Evolutionary conservation across 2,888 invertebrate species (phyloP), one percentile per base, ranked within the genome.

Genomic region (Thecocarcelia acutangulata): DNA sequence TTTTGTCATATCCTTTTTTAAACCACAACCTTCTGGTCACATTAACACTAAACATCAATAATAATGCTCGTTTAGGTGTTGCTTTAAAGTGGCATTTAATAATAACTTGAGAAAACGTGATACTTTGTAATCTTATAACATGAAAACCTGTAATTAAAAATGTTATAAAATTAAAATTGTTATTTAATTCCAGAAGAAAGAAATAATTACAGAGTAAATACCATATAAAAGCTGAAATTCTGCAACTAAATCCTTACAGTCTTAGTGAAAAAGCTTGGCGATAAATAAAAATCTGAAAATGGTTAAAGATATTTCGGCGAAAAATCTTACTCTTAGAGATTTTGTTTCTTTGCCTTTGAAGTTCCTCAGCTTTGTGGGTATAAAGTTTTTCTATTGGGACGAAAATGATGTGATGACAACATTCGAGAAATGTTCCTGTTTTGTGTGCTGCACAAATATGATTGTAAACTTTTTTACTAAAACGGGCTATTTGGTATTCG

Each of bases 351-450:
- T 69, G 40, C 79, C 79, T 6, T 54, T 80, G 5, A 24, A 44
- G 11, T 68, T 63, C 11, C 74, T 69, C 42, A 58, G 48, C 1
- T 1, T n/a, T 1, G 68, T 58, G 13, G 80, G 80, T 19, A 70
- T 80, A 8, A 69, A 80, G 11, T 40, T 80, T 24, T 63, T 74
- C 5, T 19, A 58, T 12, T 75, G 74, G 69, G 56, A 69, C 15
- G 69, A 56, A 0, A 37, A n/a, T 8, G 80, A 80, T 15, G 1
- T 21, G 11, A 70, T 74, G 74, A 80, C 74, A 1, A 50, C 5
- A 4, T 40, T 4, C n/a, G 63, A 80, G 17, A 74, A 64, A 17
- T 11, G 48, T 9, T 0, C 28, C 6, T 21, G 74, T 3, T 6
- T 11, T 2, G 4, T 69, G 4, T 33, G 33, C 33, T 33, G 33